Base-by-base conservation (phyloP, 2,797 vertebrate species). In the Ptychadena robeensis region DNA sequence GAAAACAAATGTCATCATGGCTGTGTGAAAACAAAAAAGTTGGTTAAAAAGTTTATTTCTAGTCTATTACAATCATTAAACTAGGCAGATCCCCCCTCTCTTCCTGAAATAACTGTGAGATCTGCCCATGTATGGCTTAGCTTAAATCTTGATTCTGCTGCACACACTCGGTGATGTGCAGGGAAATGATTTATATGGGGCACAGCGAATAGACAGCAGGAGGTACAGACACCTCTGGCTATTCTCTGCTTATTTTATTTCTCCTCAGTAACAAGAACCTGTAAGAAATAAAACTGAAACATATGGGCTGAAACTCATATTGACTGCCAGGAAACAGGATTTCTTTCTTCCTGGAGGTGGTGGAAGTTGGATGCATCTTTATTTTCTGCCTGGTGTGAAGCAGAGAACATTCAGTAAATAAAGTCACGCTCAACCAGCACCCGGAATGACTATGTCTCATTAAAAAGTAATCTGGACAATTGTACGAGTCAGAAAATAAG, bases 371-470 rank as follows among this genome's bases (percentile, higher is more conserved):
- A 84, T 84, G 69, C 37, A 37, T 80, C 82, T 84, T 75, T 84
- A 84, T 74, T 80, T 79, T 80, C n/a, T 80, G 71, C 77, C 82
- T 84, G 65, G 64, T 69, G 77, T 63, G 77, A 80, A 80, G 77
- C 82, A 70, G 35, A 80, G 77, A 73, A 80, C 71, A 80, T 75
- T 80, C 77, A 48, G 77, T 84, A 84, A 84, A 84, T 80, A 84
- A 80, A 75, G 77, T 69, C 82, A 80, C 25, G 71, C 82, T 74
- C 82, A 74, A 32, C 53, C 71, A 30, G 59, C 37, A 80, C 64
- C 70, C 27, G 31, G 67, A 80, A 68, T 80, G 70, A 74, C 70
- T 80, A 71, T 32, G 48, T 69, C 82, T 84, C 77, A 84, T 80
- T 84, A 84, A 69, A 84, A 84, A 69, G 30, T 84, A 80, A 84